Evolutionary conservation across 2,888 invertebrate genomes (phyloP).

Genomic region (Melanotus villosus): DNA sequence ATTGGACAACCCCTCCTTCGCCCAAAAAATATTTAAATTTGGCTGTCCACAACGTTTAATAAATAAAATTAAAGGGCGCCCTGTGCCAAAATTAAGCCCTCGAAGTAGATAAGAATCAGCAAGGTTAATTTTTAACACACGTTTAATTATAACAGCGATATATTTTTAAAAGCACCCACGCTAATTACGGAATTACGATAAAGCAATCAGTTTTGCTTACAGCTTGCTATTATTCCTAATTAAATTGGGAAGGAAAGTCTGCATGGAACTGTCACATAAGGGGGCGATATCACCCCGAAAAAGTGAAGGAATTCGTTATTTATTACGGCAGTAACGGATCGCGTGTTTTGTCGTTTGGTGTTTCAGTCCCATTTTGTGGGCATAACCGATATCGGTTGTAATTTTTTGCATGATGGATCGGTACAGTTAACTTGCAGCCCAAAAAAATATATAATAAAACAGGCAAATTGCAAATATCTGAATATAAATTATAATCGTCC

Average conservation of each 20-base stretch:
- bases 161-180: background rate
- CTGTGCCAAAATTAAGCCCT: too few relatives aligned
- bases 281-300: constrained; percentile 20
- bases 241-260: background rate
- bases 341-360: constrained; percentile 16
- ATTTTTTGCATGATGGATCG: constrained; percentile 19
- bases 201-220: constrained; percentile 3
- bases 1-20: too few relatives aligned
- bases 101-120: too few relatives aligned
- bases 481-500: constrained; percentile 7
- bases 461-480: constrained; percentile 17
- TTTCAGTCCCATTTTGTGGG: background rate
- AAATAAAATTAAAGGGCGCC: too few relatives aligned
- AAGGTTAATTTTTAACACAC: background rate
- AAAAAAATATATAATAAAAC: background rate
- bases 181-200: background rate
- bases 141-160: background rate
- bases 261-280: constrained; percentile 3
- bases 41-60: too few relatives aligned
- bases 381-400: constrained; percentile 18
- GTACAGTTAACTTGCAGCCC: constrained; percentile 7
- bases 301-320: constrained; percentile 20
- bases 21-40: too few relatives aligned
- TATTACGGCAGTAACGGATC: constrained; percentile 9
- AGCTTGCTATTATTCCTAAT: constrained; percentile 1